Evolutionary conservation across 1,140 invertebrate genomes (phyloP).

Genomic region (Hyphantria cunea): DNA sequence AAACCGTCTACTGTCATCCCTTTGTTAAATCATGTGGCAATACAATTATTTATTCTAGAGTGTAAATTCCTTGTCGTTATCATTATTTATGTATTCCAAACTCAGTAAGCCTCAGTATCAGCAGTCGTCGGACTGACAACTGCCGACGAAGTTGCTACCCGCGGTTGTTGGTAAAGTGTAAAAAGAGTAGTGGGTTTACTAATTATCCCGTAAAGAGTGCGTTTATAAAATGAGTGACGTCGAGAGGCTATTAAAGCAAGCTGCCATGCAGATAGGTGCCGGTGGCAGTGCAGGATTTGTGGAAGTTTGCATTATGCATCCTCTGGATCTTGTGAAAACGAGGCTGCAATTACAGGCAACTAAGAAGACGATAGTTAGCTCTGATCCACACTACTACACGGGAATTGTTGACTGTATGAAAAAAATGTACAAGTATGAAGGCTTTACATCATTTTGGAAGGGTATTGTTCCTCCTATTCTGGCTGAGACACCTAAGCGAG

Average conservation of each 20-base stretch:
- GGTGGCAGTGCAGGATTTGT: slow-evolving; percentile 96
- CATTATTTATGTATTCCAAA: slow-evolving; percentile 9
- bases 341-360: slow-evolving; percentile 71
- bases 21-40: background rate
- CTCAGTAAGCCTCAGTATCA: background rate
- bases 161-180: background rate
- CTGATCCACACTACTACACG: slow-evolving; percentile 86
- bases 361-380: slow-evolving; percentile 58
- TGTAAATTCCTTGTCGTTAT: background rate
- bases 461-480: slow-evolving; percentile 95
- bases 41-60: background rate
- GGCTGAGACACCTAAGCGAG: slow-evolving; percentile 97
- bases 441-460: slow-evolving; percentile 92
- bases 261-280: slow-evolving; percentile 91
- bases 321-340: slow-evolving; percentile 96
- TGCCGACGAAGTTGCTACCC: background rate
- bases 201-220: slow-evolving; percentile 1
- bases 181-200: background rate
- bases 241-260: slow-evolving; percentile 85
- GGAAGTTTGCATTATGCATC: slow-evolving; percentile 98
- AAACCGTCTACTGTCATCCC: slow-evolving; percentile 20
- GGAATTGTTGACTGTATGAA: slow-evolving; percentile 93
- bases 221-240: slow-evolving; percentile 67
- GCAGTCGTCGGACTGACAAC: too few relatives aligned
- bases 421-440: slow-evolving; percentile 94